Evolutionary conservation across 1,140 invertebrate species (phyloP), one percentile per base, ranked within the genome.

Genomic region (Ooceraea biroi): DNA sequence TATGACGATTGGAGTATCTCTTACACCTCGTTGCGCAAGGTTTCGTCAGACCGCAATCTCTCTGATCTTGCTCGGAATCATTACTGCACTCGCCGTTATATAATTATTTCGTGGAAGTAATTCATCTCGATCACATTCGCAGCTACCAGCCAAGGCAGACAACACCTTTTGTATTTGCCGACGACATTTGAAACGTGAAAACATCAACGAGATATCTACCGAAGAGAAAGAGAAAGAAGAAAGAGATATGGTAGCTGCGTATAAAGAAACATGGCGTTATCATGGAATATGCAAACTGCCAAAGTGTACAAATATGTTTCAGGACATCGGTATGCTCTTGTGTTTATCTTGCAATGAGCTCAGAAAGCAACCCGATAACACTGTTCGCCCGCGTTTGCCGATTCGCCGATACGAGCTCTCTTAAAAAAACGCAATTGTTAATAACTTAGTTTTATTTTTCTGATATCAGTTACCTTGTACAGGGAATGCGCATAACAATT

Each of bases 81-180:
- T 22, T 30, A 17, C 27, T 22, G 11, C 25, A 60, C 12, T 57
- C 22, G 48, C 48, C 19, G 65, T 78, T 78, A 69, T 22, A 57
- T 80, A 80, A 80, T 58, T 78, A 78, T 78, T 78, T 58, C 50
- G 66, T 57, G 65, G 65, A 71, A 71, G 22, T 25, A 71, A 78
- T 57, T 71, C 8, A 80, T 80, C 71, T 71, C 50, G 41, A 44
- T 22, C 12, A 36, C 36, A 12, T 19, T 66, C 52, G 65, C 12
- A 50, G 65, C n/a, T 57, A 69, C 44, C 76, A 71, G 46, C 71
- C 22, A n/a, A n/a, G 25, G 8, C 30, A 8, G 30, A 10, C 52
- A 19, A 10, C 48, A 19, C 12, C 36, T 41, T 80, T 80, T 57
- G 76, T 57, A 71, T 57, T 78, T 57, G 36, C 69, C 36, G 69